Percentiles rank a stretch among this genome's conserved stretches.
These are phyloP conservation scores for Hypanus sabinus DNA, from an alignment of 2,113 vertebrate species.

Conservation along the genomic window DNA sequence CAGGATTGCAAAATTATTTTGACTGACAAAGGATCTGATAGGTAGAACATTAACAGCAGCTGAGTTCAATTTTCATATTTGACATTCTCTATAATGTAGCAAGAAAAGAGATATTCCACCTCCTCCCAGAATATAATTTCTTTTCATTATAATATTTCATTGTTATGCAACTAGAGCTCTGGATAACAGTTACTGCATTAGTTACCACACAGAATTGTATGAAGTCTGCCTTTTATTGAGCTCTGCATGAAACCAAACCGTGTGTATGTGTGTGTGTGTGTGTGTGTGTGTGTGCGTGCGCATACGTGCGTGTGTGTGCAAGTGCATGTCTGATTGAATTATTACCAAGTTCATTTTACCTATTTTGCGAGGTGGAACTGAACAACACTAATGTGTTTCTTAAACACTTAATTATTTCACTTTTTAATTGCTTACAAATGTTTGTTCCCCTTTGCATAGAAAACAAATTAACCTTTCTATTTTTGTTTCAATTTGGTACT, in stretches of 20 bases:
- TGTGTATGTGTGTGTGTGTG: no score
- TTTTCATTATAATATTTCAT: neutral
- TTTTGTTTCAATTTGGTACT: neutral
- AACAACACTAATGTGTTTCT: conserved; percentile 25
- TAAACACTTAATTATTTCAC: neutral
- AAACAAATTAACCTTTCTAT: neutral
- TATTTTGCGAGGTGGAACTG: neutral
- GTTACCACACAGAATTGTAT: conserved; percentile 60
- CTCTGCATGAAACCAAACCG: conserved; percentile 54
- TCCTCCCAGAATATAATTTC: neutral
- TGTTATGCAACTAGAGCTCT: conserved; percentile 63
- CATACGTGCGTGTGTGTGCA: no score
- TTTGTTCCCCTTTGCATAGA: no score
- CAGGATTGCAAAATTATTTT: neutral
- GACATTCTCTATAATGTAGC: neutral
- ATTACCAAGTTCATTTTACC: neutral
- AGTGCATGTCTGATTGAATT: neutral
- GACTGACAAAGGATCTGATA: neutral
- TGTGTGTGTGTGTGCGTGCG: neutral
- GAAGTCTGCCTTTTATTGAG: conserved; percentile 59
- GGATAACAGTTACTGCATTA: conserved; percentile 59
- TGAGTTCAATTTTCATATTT: neutral
- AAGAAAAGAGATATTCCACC: neutral
- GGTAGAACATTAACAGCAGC: neutral
- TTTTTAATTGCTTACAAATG: neutral